Conservation (phyloP, 1,140 invertebrate species). For the Stegodyphus dumicola region DNA sequence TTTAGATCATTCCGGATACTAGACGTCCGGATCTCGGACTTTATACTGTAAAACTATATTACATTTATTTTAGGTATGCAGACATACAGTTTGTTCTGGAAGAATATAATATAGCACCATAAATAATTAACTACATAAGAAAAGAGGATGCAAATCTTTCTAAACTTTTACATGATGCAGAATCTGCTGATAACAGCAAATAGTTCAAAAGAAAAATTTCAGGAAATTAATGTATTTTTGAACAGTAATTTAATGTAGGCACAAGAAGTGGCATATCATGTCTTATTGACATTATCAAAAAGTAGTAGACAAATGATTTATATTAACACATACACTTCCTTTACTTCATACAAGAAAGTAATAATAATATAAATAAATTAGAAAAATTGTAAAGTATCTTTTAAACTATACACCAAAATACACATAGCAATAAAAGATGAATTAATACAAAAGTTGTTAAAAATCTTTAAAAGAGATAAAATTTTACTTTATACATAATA, state of each 20-base stretch:
- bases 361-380: too few relatives aligned
- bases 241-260: neutral
- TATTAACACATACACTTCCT: neutral
- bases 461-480: neutral
- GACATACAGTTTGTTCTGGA: neutral
- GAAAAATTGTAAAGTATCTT: too few relatives aligned
- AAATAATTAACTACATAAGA: neutral
- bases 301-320: conserved; percentile 6
- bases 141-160: neutral
- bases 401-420: too few relatives aligned
- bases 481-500: neutral
- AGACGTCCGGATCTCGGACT: too few relatives aligned
- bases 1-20: too few relatives aligned
- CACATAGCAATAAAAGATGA: too few relatives aligned
- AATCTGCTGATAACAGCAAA: neutral
- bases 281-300: neutral
- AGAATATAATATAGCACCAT: neutral
- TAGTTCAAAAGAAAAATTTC: neutral
- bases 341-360: too few relatives aligned
- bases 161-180: neutral
- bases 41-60: neutral
- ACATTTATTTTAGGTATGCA: neutral
- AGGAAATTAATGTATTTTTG: conserved; percentile 5
- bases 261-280: neutral
- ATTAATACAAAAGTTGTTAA: neutral